These are phyloP conservation scores for Drosophila borborema DNA, from an alignment of 2,888 invertebrate species.

Conservation along the genomic window DNA sequence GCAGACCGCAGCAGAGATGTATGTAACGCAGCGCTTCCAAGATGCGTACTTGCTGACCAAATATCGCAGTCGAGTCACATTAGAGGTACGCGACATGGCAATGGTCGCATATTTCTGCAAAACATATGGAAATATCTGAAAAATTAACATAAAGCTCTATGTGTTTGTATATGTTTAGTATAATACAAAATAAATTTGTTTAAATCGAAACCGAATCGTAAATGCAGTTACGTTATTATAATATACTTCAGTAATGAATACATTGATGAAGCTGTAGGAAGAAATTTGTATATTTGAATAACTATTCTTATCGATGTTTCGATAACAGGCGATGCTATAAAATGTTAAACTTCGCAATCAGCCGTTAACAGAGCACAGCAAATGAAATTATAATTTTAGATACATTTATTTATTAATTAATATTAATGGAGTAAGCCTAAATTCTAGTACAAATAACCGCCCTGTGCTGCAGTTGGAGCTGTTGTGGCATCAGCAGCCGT, in stretches of 20 bases:
- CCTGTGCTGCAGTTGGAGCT: slow-evolving; percentile 35
- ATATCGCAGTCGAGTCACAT: slow-evolving; percentile 86
- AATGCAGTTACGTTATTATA: no score
- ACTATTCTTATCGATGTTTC: neutral
- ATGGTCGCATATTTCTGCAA: slow-evolving; percentile 73
- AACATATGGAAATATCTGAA: slow-evolving; percentile 30
- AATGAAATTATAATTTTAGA: neutral
- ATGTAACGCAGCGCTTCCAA: slow-evolving; percentile 85
- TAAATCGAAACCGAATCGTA: slow-evolving; percentile 29
- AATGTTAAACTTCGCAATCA: neutral
- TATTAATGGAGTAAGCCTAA: slow-evolving; percentile 3
- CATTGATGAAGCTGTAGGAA: neutral
- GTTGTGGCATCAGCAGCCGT: slow-evolving; percentile 39
- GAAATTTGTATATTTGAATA: no score
- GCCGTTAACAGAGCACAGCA: neutral
- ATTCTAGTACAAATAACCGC: slow-evolving; percentile 49
- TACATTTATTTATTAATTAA: slow-evolving; percentile 1
- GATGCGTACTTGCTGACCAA: slow-evolving; percentile 85
- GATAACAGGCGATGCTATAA: neutral
- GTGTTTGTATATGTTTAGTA: slow-evolving; percentile 11
- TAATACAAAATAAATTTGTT: slow-evolving; percentile 12
- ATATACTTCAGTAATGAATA: no score
- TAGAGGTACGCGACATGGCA: slow-evolving; percentile 85
- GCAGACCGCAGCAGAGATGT: slow-evolving; percentile 86
- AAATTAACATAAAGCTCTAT: neutral